Base-by-base conservation (phyloP, 2,888 invertebrate species). In the Aspidiotus rigidus region DNA sequence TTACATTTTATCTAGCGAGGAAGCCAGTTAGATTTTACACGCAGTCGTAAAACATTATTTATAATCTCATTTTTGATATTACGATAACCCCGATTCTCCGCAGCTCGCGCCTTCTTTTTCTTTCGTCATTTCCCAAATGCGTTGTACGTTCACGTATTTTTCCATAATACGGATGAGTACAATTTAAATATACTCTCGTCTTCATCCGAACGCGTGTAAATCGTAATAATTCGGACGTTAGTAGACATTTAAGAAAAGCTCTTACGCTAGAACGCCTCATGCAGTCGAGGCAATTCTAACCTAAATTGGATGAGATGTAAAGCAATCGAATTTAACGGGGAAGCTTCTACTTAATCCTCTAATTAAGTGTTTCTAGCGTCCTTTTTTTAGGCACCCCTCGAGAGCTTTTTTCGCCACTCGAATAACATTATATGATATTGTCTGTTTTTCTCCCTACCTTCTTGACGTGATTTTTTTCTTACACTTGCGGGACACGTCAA, bases 51-150 rank as follows among this genome's bases (percentile, higher is more conserved):
- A 66, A 66, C 57, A 57, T 66, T 41, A 66, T 66, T 66, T 66
- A 66, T 66, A 66, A 66, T 66, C 66, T 66, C 66, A 66, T 66
- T 66, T 66, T n/a, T 66, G 57, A 66, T 66, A 66, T 66, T 66
- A 66, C 66, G 66, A 66, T 66, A 66, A 64, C 64, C 66, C 59
- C 28, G 28, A 7, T 10, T 39, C 17, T 59, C 59, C 28, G 39
- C 10, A 2, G 2, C 59, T 13, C 39, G 17, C 59, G 13, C 39
- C 2, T n/a, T 63, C 63, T 63, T 64, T 62, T 56, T 56, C 64
- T 56, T 13, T 41, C 16, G 39, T 44, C 66, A 66, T 66, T 44
- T 44, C 66, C 59, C 44, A 57, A 57, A 57, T 44, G 59, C 28
- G 57, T 57, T 57, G 16, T 59, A 66, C 41, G 57, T 57, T 44